Percentiles rank a stretch among this genome's conserved stretches.
Conservation (phyloP, 2,797 vertebrate species). For the Aselliscus stoliczkanus region DNA sequence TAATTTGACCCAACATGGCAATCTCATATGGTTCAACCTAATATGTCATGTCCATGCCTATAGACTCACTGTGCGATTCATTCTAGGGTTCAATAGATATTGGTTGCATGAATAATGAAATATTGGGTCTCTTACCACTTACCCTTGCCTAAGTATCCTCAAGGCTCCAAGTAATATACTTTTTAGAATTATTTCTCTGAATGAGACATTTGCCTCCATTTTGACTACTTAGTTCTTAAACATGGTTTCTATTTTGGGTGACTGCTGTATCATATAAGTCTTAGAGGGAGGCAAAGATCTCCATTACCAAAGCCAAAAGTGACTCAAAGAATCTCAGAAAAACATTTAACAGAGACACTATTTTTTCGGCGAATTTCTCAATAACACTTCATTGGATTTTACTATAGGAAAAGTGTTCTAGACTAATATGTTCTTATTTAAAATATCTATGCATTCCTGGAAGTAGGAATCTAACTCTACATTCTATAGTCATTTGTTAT, state of each 20-base stretch:
- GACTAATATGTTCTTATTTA: background rate
- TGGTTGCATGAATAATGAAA: background rate
- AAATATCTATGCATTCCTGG: background rate
- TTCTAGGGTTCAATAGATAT: background rate
- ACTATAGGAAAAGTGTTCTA: background rate
- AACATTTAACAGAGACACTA: background rate
- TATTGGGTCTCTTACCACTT: background rate
- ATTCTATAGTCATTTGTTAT: background rate
- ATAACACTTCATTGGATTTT: background rate
- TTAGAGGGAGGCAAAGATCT: background rate
- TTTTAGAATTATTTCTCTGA: background rate
- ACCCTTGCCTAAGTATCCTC: background rate
- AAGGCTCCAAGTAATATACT: background rate
- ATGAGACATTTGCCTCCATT: background rate
- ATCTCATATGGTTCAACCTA: background rate
- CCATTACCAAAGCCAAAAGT: background rate
- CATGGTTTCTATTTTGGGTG: background rate
- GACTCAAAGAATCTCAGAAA: background rate
- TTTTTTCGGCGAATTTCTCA: background rate
- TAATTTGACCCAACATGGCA: background rate
- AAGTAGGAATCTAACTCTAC: background rate
- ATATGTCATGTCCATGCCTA: background rate
- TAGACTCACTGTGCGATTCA: background rate
- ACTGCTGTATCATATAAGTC: background rate
- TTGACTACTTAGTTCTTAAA: background rate